Conservation (phyloP, 2,797 vertebrate genomes). For the Cossypha caffra region DNA sequence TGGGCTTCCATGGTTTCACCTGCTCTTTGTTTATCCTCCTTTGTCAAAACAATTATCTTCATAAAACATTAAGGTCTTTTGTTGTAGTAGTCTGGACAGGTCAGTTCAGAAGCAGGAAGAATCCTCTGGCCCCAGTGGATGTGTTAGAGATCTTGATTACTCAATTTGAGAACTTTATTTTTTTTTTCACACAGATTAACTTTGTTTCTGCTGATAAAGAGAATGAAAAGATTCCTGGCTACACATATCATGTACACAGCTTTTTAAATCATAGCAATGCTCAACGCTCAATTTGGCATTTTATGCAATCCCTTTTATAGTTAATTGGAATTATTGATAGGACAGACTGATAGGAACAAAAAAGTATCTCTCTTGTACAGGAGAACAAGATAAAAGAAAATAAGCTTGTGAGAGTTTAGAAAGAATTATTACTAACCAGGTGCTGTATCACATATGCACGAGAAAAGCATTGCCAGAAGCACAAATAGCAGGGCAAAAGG, state of each 20-base stretch:
- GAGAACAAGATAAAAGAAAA: not conserved
- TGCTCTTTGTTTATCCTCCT: not conserved
- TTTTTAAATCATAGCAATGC: not conserved
- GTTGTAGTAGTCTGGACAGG: not conserved
- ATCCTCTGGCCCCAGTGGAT: not conserved
- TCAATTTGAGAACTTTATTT: not conserved
- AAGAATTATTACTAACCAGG: not conserved
- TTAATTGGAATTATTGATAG: not conserved
- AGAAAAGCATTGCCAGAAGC: not conserved
- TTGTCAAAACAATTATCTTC: not conserved
- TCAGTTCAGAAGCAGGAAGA: not conserved
- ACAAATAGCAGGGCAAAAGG: not conserved
- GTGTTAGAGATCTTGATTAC: not conserved
- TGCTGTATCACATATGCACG: fast-evolving
- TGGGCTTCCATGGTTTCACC: not conserved
- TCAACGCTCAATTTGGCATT: not conserved
- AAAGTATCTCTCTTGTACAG: not conserved
- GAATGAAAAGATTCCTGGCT: not conserved
- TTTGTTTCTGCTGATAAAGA: not conserved
- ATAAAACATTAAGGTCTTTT: not conserved
- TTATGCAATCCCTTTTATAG: not conserved
- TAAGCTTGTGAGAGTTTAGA: not conserved
- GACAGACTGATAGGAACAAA: not conserved
- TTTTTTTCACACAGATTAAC: not conserved
- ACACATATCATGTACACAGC: not conserved